Evolutionary conservation across 2,797 vertebrate genomes (phyloP).

Genomic region (Malacoraja senta): DNA sequence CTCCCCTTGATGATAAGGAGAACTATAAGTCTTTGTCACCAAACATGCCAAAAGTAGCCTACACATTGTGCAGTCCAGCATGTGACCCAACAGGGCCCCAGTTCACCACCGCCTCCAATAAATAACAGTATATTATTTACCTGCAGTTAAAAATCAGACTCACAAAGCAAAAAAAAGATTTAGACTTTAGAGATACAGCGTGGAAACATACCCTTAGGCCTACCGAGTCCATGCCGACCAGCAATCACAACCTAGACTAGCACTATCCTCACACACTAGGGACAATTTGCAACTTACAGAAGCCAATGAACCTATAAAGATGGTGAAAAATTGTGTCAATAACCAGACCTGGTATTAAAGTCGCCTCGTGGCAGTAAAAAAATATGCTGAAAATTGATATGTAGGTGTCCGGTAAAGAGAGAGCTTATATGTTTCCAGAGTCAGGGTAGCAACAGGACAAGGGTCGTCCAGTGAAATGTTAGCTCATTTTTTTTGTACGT

Average conservation of each 20-base stretch:
- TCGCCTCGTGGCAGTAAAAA: background rate
- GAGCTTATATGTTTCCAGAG: too few species aligned
- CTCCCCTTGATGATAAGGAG: background rate
- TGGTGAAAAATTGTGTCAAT: too few species aligned
- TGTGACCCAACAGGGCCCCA: too few species aligned
- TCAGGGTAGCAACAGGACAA: background rate
- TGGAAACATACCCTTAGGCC: too few species aligned
- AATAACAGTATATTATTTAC: background rate
- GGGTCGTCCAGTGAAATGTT: background rate
- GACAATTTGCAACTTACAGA: too few species aligned
- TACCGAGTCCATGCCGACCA: too few species aligned
- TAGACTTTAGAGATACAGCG: too few species aligned
- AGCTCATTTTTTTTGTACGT: background rate
- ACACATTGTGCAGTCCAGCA: background rate
- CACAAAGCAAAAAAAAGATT: background rate
- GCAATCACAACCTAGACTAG: too few species aligned
- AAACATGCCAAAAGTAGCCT: background rate
- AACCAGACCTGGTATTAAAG: background rate
- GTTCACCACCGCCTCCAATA: background rate
- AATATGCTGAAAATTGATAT: background rate
- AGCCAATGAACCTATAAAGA: too few species aligned
- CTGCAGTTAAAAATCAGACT: slow-evolving; percentile 25
- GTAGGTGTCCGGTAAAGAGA: background rate
- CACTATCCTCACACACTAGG: too few species aligned
- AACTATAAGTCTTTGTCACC: background rate